A percentile compares a stretch with the other conserved stretches of the same genome.
Evolutionary conservation across 2,113 vertebrate species (phyloP).

Genomic region (Scophthalmus maximus): DNA sequence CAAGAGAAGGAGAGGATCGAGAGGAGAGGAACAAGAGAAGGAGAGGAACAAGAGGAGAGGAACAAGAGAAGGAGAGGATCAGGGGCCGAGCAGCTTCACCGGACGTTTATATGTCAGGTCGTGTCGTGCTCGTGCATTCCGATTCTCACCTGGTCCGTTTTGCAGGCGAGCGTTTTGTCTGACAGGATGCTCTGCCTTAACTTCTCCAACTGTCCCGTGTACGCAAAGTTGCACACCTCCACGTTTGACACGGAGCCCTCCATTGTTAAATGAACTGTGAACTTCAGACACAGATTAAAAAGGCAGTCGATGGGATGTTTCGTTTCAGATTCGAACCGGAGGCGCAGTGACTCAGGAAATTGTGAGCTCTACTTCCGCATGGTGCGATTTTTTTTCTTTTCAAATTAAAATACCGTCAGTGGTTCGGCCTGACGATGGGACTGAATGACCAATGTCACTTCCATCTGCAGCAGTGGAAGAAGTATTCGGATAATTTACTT

Average conservation of each 20-base stretch:
- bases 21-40: too few species aligned
- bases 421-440: too few species aligned
- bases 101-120: neutral
- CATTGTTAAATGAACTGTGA: conserved; percentile 74
- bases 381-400: neutral
- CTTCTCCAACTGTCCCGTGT: conserved; percentile 87
- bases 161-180: conserved; percentile 86
- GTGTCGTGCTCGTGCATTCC: too few species aligned
- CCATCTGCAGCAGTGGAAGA: too few species aligned
- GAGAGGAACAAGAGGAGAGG: too few species aligned
- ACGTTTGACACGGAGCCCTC: conserved; percentile 88
- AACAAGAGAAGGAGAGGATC: too few species aligned
- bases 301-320: neutral
- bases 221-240: conserved; percentile 91
- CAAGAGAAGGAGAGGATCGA: too few species aligned
- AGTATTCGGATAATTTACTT: too few species aligned
- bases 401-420: conserved; percentile 61
- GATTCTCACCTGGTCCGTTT: conserved; percentile 89
- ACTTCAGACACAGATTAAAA: neutral
- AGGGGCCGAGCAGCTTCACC: too few species aligned
- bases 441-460: too few species aligned
- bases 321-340: conserved; percentile 30
- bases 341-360: conserved; percentile 70
- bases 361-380: conserved; percentile 46
- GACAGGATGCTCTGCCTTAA: conserved; percentile 84